phyloP scores from a whole-genome alignment of 2,888 invertebrate species.

The Parnassius orleans region DNA sequence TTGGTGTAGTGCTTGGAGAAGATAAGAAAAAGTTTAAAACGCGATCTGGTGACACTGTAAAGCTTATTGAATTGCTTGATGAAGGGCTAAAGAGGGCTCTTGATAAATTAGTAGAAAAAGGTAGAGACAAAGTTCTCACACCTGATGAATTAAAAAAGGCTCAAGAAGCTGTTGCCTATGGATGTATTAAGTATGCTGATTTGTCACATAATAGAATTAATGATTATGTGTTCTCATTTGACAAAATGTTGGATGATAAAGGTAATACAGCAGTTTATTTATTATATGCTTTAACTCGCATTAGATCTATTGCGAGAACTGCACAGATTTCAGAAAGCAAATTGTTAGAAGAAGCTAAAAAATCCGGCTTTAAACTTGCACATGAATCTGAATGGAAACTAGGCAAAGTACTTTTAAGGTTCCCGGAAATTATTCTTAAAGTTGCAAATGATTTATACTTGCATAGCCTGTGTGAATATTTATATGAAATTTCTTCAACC shows the following conservation, averaged over 20 bases:
- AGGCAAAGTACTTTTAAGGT: slow-evolving; percentile 91
- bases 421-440: slow-evolving; percentile 92
- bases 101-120: slow-evolving; percentile 93
- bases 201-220: slow-evolving; percentile 94
- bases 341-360: slow-evolving; percentile 82
- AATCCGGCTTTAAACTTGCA: slow-evolving; percentile 83
- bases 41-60: slow-evolving; percentile 96
- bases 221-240: slow-evolving; percentile 99
- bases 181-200: slow-evolving; percentile 99
- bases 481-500: slow-evolving; percentile 95
- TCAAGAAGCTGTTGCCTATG: slow-evolving; percentile 96
- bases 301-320: slow-evolving; percentile 92
- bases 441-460: slow-evolving; percentile 90
- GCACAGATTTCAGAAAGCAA: slow-evolving; percentile 85
- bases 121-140: slow-evolving; percentile 90
- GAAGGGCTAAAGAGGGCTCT: slow-evolving; percentile 93
- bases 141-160: slow-evolving; percentile 90
- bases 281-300: slow-evolving; percentile 96
- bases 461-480: slow-evolving; percentile 95
- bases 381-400: slow-evolving; percentile 98
- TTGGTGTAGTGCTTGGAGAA: slow-evolving; percentile 98
- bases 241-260: slow-evolving; percentile 99
- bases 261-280: slow-evolving; percentile 99
- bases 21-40: slow-evolving; percentile 99
- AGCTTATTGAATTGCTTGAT: slow-evolving; percentile 91